Conservation (phyloP, 2,888 invertebrate species). For the Steinernema hermaphroditum region DNA sequence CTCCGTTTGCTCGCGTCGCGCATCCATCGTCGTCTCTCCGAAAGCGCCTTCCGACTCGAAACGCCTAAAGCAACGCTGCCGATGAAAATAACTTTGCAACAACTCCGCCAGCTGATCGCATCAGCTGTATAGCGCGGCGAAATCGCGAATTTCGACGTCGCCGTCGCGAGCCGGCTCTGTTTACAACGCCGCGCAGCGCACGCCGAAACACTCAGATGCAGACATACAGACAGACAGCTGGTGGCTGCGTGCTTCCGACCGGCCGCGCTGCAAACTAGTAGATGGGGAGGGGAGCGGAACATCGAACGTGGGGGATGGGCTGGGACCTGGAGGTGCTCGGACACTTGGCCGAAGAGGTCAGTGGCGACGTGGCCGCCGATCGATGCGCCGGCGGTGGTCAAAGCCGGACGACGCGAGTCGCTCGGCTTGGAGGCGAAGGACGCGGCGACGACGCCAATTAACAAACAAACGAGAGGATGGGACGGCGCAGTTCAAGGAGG, state of each 20-base stretch:
- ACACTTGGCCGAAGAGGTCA: neutral
- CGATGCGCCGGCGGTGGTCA: neutral
- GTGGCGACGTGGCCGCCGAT: neutral
- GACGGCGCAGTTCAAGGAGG: too few relatives aligned
- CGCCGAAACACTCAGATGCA: neutral
- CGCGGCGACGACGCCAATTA: too few relatives aligned
- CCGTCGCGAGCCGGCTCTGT: neutral
- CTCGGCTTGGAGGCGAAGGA: neutral
- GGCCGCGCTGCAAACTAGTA: neutral
- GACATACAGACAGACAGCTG: conserved; percentile 5
- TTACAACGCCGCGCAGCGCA: neutral
- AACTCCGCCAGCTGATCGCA: conserved; percentile 10
- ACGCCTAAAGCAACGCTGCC: too few relatives aligned
- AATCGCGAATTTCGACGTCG: neutral
- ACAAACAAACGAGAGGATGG: too few relatives aligned
- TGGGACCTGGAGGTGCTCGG: too few relatives aligned
- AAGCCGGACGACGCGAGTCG: neutral
- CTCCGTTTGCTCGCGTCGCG: too few relatives aligned
- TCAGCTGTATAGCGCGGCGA: conserved; percentile 19
- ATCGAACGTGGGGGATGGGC: too few relatives aligned
- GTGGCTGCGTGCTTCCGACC: neutral
- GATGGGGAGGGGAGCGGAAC: neutral
- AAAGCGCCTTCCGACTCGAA: too few relatives aligned
- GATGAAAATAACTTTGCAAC: too few relatives aligned
- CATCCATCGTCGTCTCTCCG: too few relatives aligned